A percentile compares a stretch with the other conserved stretches of the same genome.
Conservation (phyloP, 2,888 invertebrate species). For the Machimus rusticus region DNA sequence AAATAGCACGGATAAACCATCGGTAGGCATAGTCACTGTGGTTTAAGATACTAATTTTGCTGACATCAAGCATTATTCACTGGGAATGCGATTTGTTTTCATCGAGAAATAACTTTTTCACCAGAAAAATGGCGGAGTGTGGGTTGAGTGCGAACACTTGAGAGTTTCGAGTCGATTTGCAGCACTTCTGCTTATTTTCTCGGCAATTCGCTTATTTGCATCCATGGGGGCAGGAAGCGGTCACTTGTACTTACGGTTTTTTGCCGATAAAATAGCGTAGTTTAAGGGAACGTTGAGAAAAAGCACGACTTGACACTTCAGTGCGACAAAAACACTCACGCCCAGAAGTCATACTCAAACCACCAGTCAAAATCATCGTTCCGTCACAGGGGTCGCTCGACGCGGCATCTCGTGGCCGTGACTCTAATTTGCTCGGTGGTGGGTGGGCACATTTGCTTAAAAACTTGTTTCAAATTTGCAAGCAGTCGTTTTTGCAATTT, state of each 20-base stretch:
- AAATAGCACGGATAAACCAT: neutral
- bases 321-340: constrained; percentile 31
- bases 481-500: neutral
- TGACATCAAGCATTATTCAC: neutral
- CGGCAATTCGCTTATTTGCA: neutral
- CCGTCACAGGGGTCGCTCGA: neutral
- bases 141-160: constrained; percentile 15
- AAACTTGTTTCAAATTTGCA: neutral
- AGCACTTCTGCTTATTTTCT: neutral
- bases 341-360: constrained; percentile 34
- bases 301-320: constrained; percentile 14
- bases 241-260: constrained; percentile 28
- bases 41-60: neutral
- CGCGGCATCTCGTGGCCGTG: neutral
- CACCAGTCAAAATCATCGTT: constrained; percentile 23
- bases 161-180: neutral
- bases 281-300: neutral
- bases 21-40: neutral
- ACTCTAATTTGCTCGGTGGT: neutral
- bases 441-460: neutral
- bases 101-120: neutral
- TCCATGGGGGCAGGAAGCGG: neutral
- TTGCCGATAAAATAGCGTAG: constrained; percentile 3
- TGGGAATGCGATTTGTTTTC: neutral
- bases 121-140: constrained; percentile 35